Base-by-base conservation (phyloP, 2,113 vertebrate genomes). In the Falco punctatus region DNA sequence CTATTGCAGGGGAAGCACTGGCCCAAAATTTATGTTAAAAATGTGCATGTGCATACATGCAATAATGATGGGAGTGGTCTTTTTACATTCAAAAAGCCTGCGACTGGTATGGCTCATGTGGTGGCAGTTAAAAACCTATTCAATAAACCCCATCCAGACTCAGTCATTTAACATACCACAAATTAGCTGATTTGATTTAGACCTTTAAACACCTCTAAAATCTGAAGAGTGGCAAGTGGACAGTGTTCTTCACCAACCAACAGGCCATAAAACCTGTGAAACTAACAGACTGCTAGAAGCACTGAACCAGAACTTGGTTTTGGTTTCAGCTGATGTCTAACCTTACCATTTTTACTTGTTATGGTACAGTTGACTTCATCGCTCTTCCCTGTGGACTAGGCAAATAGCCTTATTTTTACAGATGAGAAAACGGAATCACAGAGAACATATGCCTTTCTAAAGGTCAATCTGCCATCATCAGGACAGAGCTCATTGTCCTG, bases 351-450 rank as follows among this genome's bases (percentile, higher is more conserved):
- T 28, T 80, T 49, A 81, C 66, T 27, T 57, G 54, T 32, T 77
- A 77, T 9, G 35, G 77, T 51, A 90, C 55, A 59, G 52, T 0
- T 32, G 26, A 51, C 72, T 89, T 80, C 7, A 44, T 10, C 66
- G 38, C 35, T 69, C 70, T n/a, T 86, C 38, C 26, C 57, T 0
- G 0, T 11, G 30, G 38, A 90, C 64, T 4, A 65, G 80, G 59
- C 24, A 91, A 81, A 89, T 38, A 69, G 48, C 46, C 30, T 72
- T 65, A 80, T 61, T 94, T 94, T 89, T 80, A 84, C 61, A 95
- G 48, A 57, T 54, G n/a, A 88, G 38, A 59, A 84, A 93, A 89
- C 24, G 58, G 32, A 48, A 46, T 11, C 24, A 54, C 49, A 88
- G 85, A 85, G 27, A 92, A 74, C 38, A 22, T 40, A 13, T 15